Evolutionary conservation across 1,140 invertebrate genomes (phyloP).

Genomic region (Camponotus pennsylvanicus): DNA sequence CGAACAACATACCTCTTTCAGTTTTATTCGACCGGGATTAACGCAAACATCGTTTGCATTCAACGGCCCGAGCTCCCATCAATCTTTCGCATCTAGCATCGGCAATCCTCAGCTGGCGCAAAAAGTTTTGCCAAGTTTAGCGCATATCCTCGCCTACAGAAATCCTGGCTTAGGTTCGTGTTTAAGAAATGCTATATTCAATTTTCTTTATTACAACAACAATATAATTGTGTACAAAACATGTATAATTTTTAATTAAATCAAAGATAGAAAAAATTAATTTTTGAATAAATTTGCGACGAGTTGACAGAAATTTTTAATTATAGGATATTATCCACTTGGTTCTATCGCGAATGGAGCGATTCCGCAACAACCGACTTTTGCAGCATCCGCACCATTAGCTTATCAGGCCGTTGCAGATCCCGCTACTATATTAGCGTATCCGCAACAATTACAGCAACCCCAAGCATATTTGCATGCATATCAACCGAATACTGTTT

Average conservation of each 20-base stretch:
- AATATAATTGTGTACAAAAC: neutral
- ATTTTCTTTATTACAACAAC: neutral
- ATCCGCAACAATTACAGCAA: slow-evolving; percentile 77
- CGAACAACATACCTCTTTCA: slow-evolving; percentile 82
- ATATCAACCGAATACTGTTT: slow-evolving; percentile 55
- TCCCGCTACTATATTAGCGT: slow-evolving; percentile 65
- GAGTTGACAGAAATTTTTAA: neutral
- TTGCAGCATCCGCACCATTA: slow-evolving; percentile 24
- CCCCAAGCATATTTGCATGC: slow-evolving; percentile 55
- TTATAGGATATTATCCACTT: slow-evolving; percentile 69
- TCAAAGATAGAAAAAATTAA: neutral
- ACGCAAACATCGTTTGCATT: slow-evolving; percentile 82
- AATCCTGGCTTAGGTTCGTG: slow-evolving; percentile 80
- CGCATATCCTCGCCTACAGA: slow-evolving; percentile 79
- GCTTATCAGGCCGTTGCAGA: slow-evolving; percentile 61
- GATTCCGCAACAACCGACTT: slow-evolving; percentile 14
- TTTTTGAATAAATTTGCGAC: neutral
- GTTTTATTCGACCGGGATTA: slow-evolving; percentile 81
- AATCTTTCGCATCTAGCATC: slow-evolving; percentile 80
- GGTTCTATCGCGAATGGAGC: slow-evolving; percentile 60
- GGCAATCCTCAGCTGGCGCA: slow-evolving; percentile 80
- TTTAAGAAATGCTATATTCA: neutral
- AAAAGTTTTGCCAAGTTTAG: slow-evolving; percentile 77
- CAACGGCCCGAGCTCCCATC: slow-evolving; percentile 81
- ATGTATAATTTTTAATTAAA: too few relatives aligned